A percentile compares a stretch with the other conserved stretches of the same genome.
Evolutionary conservation across 2,113 vertebrate genomes (phyloP).

Genomic region (Notothenia rossii): DNA sequence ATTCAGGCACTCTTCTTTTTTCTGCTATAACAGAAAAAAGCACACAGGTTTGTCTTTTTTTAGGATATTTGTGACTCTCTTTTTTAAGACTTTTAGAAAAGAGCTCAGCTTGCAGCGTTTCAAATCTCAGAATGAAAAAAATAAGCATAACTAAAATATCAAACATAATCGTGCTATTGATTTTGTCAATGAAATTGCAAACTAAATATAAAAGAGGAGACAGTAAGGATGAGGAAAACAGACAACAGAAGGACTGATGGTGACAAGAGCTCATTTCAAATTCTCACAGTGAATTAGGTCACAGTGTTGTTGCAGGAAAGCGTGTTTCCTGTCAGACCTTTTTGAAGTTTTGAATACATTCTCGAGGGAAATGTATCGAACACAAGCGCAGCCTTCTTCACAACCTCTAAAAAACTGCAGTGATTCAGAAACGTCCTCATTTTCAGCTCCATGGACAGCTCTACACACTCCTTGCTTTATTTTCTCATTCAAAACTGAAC

Average conservation of each 20-base stretch:
- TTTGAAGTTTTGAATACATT: background rate
- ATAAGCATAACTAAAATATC: too few species aligned
- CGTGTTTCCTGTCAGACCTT: background rate
- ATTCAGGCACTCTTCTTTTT: background rate
- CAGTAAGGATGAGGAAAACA: background rate
- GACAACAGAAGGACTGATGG: background rate
- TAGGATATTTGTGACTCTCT: conserved; percentile 23
- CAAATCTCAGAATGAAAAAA: background rate
- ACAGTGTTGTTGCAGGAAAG: conserved; percentile 6
- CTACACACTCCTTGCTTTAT: background rate
- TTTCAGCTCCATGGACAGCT: conserved; percentile 68
- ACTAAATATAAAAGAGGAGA: background rate
- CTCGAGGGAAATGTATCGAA: background rate
- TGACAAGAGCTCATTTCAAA: background rate
- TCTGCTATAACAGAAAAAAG: background rate
- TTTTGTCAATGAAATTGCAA: conserved; percentile 1
- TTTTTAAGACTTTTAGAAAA: conserved; percentile 1
- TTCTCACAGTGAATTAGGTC: conserved; percentile 27
- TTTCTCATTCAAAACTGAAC: background rate
- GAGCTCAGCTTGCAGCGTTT: background rate
- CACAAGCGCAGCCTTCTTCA: background rate
- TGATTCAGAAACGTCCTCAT: background rate
- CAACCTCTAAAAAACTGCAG: background rate
- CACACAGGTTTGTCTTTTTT: background rate
- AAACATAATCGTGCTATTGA: too few species aligned